Evolutionary conservation across 2,113 vertebrate genomes (phyloP), one percentile per base, ranked within the genome.

Genomic region (Sterna hirundo): DNA sequence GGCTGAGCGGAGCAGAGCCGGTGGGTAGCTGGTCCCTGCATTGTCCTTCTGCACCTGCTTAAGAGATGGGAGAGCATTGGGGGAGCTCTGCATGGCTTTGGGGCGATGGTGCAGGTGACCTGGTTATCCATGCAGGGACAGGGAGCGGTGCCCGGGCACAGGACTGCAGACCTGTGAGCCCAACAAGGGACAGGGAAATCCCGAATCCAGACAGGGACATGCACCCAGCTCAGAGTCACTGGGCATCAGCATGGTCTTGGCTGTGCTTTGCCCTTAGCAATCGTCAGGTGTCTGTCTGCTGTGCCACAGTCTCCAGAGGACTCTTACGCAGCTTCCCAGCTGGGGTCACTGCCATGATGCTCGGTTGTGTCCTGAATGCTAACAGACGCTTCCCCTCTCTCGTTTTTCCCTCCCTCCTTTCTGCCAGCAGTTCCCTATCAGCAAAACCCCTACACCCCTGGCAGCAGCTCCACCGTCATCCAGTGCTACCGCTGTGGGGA

Each of bases 401-500:
- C 2, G 1, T 40, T 60, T 61, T 93, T 58, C 21, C 72, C 79
- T 92, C 65, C 49, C 76, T 90, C 44, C 69, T 93, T 93, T 85
- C 86, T 94, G 87, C 89, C 97, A 97, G 85, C 98, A 99, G 99
- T 99, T 97, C 98, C 99, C 92, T 99, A 98, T 96, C 99, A 98
- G 82, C 98, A 98, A 86, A 99, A 97, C 94, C 98, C 98, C 34
- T 98, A 98, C 77, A 98, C 61, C 57, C 71, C 98, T 2, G 98
- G 98, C 34, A 98, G 98, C 93, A 96, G 98, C 97, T 97, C 99
- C 64, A 98, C 93, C 13, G 96, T 98, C 79, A 99, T 99, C 97
- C 98, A 98, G 77, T 99, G 99, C 97, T 99, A 99, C 96, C 98
- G 99, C 85, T 99, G 99, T 1, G 98, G 99, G 89, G 99, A 99